These are phyloP conservation scores for Ectemnius continuus DNA, from an alignment of 2,888 invertebrate species.

Conservation along the genomic window DNA sequence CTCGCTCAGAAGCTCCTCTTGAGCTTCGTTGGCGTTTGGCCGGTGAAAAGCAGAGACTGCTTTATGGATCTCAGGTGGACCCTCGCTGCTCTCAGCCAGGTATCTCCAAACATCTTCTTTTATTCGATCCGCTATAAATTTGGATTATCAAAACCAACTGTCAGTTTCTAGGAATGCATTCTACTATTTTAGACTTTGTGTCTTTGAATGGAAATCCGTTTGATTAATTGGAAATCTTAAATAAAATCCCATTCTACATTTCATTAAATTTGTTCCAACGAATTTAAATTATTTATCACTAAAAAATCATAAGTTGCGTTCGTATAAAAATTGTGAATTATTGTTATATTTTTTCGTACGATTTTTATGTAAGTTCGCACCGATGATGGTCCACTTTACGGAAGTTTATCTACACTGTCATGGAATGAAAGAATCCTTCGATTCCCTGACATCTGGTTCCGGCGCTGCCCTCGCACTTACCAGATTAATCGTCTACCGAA, in stretches of 20 bases:
- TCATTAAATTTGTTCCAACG: too few species aligned
- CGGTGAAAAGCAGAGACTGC: conserved; percentile 7
- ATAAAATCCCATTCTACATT: neutral
- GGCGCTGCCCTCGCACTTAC: conserved; percentile 54
- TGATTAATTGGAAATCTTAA: too few species aligned
- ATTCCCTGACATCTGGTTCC: conserved; percentile 28
- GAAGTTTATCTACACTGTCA: conserved; percentile 58
- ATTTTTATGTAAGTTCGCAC: conserved; percentile 10
- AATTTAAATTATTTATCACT: neutral
- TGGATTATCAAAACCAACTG: neutral
- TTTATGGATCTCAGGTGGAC: conserved; percentile 35
- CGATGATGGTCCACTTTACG: conserved; percentile 44
- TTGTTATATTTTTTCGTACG: too few species aligned
- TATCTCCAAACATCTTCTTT: neutral
- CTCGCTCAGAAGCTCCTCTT: conserved; percentile 16
- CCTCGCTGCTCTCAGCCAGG: conserved; percentile 26
- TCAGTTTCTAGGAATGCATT: too few species aligned
- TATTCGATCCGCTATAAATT: neutral
- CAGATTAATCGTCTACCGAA: conserved; percentile 56
- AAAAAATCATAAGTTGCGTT: neutral
- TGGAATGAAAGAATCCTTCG: conserved; percentile 51
- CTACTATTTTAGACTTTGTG: too few species aligned
- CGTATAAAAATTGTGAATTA: too few species aligned
- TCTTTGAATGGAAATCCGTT: too few species aligned
- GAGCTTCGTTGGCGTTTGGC: conserved; percentile 49